These are phyloP conservation scores for Neoaliturus tenellus DNA, from an alignment of 2,888 invertebrate species.

Conservation along the genomic window DNA sequence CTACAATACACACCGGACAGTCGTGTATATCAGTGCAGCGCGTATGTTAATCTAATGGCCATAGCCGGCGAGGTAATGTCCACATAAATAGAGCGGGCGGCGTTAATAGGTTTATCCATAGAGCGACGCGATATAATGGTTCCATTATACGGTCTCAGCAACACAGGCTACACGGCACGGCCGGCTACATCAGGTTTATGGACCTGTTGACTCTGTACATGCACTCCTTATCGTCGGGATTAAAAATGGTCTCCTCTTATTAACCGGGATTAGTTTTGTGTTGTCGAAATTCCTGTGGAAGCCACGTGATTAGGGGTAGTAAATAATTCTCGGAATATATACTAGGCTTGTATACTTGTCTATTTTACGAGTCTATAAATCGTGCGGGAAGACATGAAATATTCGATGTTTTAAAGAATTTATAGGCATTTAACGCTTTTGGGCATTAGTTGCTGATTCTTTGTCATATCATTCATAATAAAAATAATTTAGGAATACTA, in stretches of 20 bases:
- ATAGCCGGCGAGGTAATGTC: background rate
- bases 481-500: too few species aligned
- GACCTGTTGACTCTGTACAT: background rate
- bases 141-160: background rate
- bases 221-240: background rate
- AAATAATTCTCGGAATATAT: background rate
- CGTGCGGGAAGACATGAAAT: too few species aligned
- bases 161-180: too few species aligned
- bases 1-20: background rate
- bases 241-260: background rate
- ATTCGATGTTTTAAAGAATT: too few species aligned
- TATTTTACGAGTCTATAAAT: too few species aligned
- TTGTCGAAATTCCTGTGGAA: background rate
- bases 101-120: conserved; percentile 17
- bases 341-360: too few species aligned
- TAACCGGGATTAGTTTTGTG: background rate
- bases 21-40: background rate
- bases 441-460: too few species aligned
- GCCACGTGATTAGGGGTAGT: background rate
- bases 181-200: background rate
- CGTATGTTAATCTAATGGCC: conserved; percentile 12
- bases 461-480: too few species aligned
- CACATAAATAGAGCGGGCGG: conserved; percentile 19
- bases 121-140: background rate
- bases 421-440: too few species aligned